These are phyloP conservation scores for Odobenus rosmarus DNA, from an alignment of 2,113 vertebrate species.

Conservation along the genomic window DNA sequence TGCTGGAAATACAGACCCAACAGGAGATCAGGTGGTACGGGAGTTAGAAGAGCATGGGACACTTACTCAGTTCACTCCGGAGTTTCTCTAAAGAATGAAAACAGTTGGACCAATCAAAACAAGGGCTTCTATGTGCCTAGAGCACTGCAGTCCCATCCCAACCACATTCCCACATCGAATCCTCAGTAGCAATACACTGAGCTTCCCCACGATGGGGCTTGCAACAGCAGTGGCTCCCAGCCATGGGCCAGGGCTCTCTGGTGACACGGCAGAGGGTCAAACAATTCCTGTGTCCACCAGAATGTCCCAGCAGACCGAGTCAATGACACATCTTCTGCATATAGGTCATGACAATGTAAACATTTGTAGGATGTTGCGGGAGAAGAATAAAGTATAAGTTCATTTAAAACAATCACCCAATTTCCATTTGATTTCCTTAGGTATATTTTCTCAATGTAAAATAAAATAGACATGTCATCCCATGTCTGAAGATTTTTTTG, in stretches of 20 bases:
- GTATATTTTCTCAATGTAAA: slow-evolving; percentile 35
- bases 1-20: background rate
- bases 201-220: background rate
- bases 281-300: background rate
- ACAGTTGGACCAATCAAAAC: slow-evolving; percentile 60
- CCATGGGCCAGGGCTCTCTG: background rate
- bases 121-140: background rate
- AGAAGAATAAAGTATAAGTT: slow-evolving; percentile 11
- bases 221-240: background rate
- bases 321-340: background rate
- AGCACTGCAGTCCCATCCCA: background rate
- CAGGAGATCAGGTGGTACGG: background rate
- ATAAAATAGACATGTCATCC: background rate
- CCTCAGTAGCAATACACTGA: background rate
- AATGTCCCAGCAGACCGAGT: background rate
- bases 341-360: background rate
- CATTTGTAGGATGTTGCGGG: background rate
- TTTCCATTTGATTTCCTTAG: background rate
- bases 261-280: background rate
- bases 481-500: background rate
- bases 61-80: slow-evolving; percentile 80
- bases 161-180: background rate
- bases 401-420: background rate
- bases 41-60: background rate
- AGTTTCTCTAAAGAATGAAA: slow-evolving; percentile 76